Base-by-base conservation (phyloP, 2,888 invertebrate genomes). In the Drosophila atroscutellata region DNA sequence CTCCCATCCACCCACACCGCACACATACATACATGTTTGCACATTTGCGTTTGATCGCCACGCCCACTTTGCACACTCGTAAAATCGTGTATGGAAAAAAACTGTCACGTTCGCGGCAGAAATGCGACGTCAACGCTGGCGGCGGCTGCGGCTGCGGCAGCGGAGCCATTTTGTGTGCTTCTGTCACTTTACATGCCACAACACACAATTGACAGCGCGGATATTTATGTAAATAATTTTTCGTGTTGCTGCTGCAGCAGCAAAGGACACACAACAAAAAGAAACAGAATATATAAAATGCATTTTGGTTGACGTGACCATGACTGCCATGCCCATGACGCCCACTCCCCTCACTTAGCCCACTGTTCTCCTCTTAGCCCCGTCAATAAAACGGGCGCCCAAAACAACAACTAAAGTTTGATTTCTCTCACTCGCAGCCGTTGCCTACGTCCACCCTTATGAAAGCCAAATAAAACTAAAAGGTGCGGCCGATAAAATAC, bases 131-230 rank as follows among this genome's bases (percentile, higher is more conserved):
- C 59, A 56, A 49, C 60, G 52, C 42, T 20, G 56, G 32, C 61
- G 26, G 55, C 30, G 64, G 26, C 74, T 51, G 49, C 57, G 45
- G 61, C 66, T 28, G 58, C 55, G 37, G 32, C 66, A 64, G 50
- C 72, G 70, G 62, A 89, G 89, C 86, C 89, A 89, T 89, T 86
- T 89, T 86, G 84, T 84, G 72, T 89, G 89, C 86, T 85, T 81
- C 83, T 89, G 89, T 86, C 86, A 86, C 85, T 87, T 84, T 89
- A 89, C 86, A 89, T 86, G 86, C 87, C 86, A 89, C 87, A 85
- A 86, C 89, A 87, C 87, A 86, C 84, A 84, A 84, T 84, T 84
- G 84, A 84, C 84, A 88, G 84, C 89, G 84, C 86, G 89, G 79
- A 84, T 84, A 84, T 84, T 84, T 84, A 84, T 84, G 84, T 84